Evolutionary conservation across 2,797 vertebrate species (phyloP).

Genomic region (Myripristis jacobus): DNA sequence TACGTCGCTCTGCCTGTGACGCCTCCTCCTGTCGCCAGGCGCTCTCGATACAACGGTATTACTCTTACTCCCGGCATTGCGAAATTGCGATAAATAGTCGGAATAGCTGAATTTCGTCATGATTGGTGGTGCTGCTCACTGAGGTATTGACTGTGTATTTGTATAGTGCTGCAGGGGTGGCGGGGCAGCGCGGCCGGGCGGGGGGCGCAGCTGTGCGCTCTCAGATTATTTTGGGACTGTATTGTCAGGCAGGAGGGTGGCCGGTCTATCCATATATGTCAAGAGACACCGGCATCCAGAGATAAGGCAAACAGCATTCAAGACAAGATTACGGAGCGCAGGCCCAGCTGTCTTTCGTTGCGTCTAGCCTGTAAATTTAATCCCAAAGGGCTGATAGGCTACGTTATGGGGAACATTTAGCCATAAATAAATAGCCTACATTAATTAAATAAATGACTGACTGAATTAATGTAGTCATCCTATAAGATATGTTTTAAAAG

Average conservation of each 20-base stretch:
- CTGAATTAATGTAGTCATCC: too few relatives aligned
- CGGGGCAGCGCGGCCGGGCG: slow-evolving; percentile 56
- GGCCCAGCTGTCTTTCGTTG: neutral
- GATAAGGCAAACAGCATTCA: slow-evolving; percentile 62
- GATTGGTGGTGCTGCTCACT: slow-evolving; percentile 30
- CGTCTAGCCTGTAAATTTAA: neutral
- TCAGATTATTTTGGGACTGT: slow-evolving; percentile 93
- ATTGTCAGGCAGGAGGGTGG: slow-evolving; percentile 84
- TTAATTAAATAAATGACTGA: too few relatives aligned
- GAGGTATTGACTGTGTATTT: slow-evolving; percentile 1
- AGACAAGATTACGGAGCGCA: slow-evolving; percentile 57
- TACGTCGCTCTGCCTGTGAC: slow-evolving; percentile 72
- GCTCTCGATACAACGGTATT: slow-evolving; percentile 41
- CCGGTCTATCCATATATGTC: slow-evolving; percentile 92
- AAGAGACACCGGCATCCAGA: slow-evolving; percentile 64
- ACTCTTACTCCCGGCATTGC: slow-evolving; percentile 78
- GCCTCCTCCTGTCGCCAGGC: slow-evolving; percentile 63
- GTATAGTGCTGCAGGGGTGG: slow-evolving; percentile 64
- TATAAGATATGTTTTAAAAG: too few relatives aligned
- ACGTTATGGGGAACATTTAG: too few relatives aligned
- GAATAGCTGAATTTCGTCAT: slow-evolving; percentile 95
- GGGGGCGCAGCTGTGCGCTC: slow-evolving; percentile 89
- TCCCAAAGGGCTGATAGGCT: neutral
- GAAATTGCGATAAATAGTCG: slow-evolving; percentile 93
- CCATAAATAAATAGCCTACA: too few relatives aligned